Evolutionary conservation across 1,140 invertebrate species (phyloP).

Genomic region (Listronotus oregonensis): DNA sequence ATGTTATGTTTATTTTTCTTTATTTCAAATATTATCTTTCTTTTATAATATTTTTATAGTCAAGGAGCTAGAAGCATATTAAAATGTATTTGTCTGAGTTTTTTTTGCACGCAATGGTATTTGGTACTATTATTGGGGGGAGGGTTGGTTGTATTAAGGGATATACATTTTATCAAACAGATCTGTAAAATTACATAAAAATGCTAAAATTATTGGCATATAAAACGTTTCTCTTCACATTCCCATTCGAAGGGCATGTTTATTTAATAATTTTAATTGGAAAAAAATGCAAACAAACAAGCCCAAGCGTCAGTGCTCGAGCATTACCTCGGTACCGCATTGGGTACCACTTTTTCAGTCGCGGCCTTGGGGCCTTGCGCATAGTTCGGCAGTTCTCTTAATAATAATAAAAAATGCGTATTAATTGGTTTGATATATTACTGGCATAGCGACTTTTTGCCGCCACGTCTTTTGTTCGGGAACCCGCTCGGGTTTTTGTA

Average conservation of each 20-base stretch:
- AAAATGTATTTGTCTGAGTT: too few species aligned
- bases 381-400: slow-evolving; percentile 35
- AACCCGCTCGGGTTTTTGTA: not conserved
- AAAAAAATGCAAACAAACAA: slow-evolving; percentile 22
- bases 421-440: slow-evolving; percentile 38
- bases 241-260: not conserved
- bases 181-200: too few species aligned
- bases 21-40: too few species aligned
- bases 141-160: too few species aligned
- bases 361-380: slow-evolving; percentile 8
- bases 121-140: too few species aligned
- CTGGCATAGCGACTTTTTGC: slow-evolving; percentile 27
- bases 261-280: slow-evolving; percentile 17
- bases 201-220: too few species aligned
- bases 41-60: too few species aligned
- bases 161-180: too few species aligned
- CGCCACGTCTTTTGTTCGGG: slow-evolving; percentile 11
- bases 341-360: slow-evolving; percentile 23
- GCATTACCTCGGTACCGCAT: slow-evolving; percentile 27
- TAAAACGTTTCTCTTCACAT: too few species aligned
- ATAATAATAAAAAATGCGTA: slow-evolving; percentile 37
- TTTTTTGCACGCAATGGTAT: too few species aligned
- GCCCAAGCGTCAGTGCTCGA: slow-evolving; percentile 18
- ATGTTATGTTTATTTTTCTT: too few species aligned
- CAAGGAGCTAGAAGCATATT: too few species aligned